Percentiles rank a stretch among this genome's conserved stretches.
These are phyloP conservation scores for Euclidia mi DNA, from an alignment of 2,888 invertebrate genomes.

Conservation along the genomic window DNA sequence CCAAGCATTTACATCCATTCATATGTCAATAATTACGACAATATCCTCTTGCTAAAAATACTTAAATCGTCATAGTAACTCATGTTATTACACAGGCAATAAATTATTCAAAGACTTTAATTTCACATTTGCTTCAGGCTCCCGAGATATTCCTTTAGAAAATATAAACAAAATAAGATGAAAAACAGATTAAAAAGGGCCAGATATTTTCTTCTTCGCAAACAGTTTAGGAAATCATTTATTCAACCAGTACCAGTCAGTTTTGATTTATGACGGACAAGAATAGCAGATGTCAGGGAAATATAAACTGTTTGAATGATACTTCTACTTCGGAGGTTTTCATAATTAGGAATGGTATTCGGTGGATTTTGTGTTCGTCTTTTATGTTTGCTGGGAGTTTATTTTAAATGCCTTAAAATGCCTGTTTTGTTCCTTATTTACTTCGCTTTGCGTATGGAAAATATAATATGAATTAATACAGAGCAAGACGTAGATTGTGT, in stretches of 20 bases:
- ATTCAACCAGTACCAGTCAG: slow-evolving; percentile 36
- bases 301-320: slow-evolving; percentile 15
- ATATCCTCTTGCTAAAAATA: not conserved
- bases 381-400: not conserved
- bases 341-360: slow-evolving; percentile 11
- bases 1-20: too few relatives aligned
- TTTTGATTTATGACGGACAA: slow-evolving; percentile 33
- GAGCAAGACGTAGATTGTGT: too few relatives aligned
- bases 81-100: slow-evolving; percentile 9
- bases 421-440: too few relatives aligned
- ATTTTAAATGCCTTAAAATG: too few relatives aligned
- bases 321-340: slow-evolving; percentile 7
- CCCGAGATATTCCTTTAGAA: slow-evolving; percentile 9
- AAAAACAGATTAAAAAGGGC: slow-evolving; percentile 23
- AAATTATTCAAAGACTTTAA: slow-evolving; percentile 20
- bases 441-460: too few relatives aligned
- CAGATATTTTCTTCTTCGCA: slow-evolving; percentile 20
- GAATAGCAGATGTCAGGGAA: slow-evolving; percentile 13
- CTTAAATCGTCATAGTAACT: not conserved
- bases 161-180: slow-evolving; percentile 18
- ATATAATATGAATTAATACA: too few relatives aligned
- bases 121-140: slow-evolving; percentile 16
- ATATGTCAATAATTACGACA: slow-evolving; percentile 6
- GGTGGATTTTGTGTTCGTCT: not conserved
- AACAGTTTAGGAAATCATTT: slow-evolving; percentile 29